These are phyloP conservation scores for Nannospalax galili DNA, from an alignment of 2,113 vertebrate species.

Conservation along the genomic window DNA sequence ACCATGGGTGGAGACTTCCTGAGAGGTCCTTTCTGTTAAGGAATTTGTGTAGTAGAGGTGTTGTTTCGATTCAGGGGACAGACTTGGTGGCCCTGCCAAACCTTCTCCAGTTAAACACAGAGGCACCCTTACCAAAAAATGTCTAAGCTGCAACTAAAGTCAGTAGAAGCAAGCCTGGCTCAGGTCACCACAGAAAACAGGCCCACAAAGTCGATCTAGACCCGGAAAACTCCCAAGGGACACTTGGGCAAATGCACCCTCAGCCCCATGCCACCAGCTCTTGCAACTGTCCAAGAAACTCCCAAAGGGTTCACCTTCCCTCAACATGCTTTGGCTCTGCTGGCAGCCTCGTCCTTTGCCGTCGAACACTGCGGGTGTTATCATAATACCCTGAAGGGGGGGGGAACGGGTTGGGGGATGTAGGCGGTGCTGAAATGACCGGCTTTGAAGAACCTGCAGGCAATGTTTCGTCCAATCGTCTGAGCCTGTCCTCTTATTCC, in stretches of 20 bases:
- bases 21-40: background rate
- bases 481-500: constrained; percentile 90
- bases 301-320: background rate
- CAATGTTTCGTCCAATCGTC: constrained; percentile 89
- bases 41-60: background rate
- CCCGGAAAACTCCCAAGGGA: constrained; percentile 57
- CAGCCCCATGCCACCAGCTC: constrained; percentile 27
- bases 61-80: background rate
- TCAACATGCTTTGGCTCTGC: background rate
- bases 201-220: constrained; percentile 40
- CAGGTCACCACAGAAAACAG: background rate
- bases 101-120: background rate
- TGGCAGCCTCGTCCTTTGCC: constrained; percentile 41
- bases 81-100: background rate
- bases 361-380: constrained; percentile 83
- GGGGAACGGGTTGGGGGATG: constrained; percentile 80
- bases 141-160: constrained; percentile 41
- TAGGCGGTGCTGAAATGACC: constrained; percentile 88
- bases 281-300: constrained; percentile 62
- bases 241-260: constrained; percentile 17
- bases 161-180: background rate
- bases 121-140: background rate
- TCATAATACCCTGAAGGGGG: constrained; percentile 79
- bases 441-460: constrained; percentile 88
- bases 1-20: background rate